Evolutionary conservation across 2,888 invertebrate species (phyloP), one percentile per base, ranked within the genome.

Genomic region (Diplazon laetatorius): DNA sequence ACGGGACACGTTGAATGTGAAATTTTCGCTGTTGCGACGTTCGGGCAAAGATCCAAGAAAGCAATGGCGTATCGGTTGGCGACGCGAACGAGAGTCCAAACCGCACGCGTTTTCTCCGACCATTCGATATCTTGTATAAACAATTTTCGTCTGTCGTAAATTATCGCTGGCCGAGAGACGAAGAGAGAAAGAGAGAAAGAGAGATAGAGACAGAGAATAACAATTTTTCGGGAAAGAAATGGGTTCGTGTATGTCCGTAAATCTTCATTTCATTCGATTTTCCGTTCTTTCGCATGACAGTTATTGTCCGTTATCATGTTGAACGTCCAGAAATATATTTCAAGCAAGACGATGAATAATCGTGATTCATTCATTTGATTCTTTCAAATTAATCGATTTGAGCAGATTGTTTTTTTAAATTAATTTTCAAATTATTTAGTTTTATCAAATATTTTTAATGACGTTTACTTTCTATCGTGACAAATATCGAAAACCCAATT

Each of bases 21-120:
- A 76, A 70, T 63, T 42, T 59, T n/a, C 14, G 52, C 39, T 55
- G 37, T 46, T 69, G 63, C 52, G 68, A 69, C 52, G 60, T 25
- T 66, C n/a, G 83, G 87, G 85, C 85, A 86, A 78, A 82, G 69
- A 72, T 86, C 87, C 87, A 86, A 86, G 82, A 83, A 79, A 44
- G 12, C 62, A 82, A 83, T 83, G 84, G 85, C 80, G 83, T 80
- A 87, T 85, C 83, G 81, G 83, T 76, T 75, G 57, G 16, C 1
- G 70, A 48, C n/a, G 48, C 25, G 18, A 57, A 16, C 10, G n/a
- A 52, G 14, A 39, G 48, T 6, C 6, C 14, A 10, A 25, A 10
- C n/a, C n/a, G 18, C 20, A 25, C 22, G 50, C 50, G 69, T 57
- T 68, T 55, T 74, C 55, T 52, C 48, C 42, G 59, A 63, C 79